Conservation (phyloP, 2,113 vertebrate genomes). For the Himantopus leucocephalus region DNA sequence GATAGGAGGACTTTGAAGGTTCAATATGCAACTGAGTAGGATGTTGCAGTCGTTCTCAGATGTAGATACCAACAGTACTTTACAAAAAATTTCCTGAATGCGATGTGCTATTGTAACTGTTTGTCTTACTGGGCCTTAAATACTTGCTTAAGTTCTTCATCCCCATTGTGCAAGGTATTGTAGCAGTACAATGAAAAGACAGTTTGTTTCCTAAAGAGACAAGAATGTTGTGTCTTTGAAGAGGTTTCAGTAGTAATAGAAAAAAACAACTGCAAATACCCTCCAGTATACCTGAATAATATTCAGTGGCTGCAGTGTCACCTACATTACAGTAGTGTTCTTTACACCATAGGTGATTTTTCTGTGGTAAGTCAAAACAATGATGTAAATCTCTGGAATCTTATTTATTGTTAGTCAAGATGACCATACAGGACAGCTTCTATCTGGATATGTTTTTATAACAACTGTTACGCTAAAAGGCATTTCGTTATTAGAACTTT, state of each 20-base stretch:
- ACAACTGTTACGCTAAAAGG: not conserved
- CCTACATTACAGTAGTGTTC: not conserved
- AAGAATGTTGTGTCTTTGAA: not conserved
- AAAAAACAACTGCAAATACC: not conserved
- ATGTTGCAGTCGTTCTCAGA: not conserved
- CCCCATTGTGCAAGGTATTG: not conserved
- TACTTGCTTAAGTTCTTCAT: not conserved
- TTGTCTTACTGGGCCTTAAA: not conserved
- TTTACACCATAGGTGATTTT: not conserved
- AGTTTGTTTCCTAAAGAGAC: not conserved
- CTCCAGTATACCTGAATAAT: not conserved
- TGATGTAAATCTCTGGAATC: not conserved
- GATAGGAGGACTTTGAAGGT: not conserved
- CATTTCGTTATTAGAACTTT: not conserved
- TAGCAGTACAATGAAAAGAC: not conserved
- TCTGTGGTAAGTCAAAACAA: not conserved
- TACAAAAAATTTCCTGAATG: not conserved
- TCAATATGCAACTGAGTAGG: not conserved
- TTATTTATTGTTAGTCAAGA: not conserved
- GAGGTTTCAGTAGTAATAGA: not conserved
- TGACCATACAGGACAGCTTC: not conserved
- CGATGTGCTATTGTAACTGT: not conserved
- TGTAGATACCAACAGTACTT: not conserved
- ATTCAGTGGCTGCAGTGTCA: not conserved
- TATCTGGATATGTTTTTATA: not conserved